Evolutionary conservation across 2,113 vertebrate genomes (phyloP).

Genomic region (Peromyscus polionotus): DNA sequence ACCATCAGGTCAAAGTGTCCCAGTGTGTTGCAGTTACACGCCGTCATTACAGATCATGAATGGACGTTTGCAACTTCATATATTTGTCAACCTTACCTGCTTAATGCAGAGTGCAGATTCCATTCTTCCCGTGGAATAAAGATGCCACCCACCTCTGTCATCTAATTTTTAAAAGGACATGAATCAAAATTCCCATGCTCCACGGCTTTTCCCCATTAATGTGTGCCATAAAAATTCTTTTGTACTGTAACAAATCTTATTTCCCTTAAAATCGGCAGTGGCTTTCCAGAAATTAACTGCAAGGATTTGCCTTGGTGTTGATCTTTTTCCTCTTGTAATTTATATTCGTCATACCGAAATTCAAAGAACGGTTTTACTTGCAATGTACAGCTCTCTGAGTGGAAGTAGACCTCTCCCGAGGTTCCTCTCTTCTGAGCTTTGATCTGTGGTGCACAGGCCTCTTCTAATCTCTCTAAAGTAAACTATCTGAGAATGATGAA

Average conservation of each 20-base stretch:
- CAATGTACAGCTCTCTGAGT: not conserved
- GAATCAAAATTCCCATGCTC: not conserved
- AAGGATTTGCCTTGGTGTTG: not conserved
- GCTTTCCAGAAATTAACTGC: not conserved
- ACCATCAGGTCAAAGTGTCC: not conserved
- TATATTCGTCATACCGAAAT: not conserved
- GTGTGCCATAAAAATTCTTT: not conserved
- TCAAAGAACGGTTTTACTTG: not conserved
- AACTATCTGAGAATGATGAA: not conserved
- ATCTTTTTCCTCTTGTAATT: not conserved
- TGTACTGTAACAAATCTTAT: not conserved
- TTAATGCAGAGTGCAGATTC: not conserved
- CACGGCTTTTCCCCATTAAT: not conserved
- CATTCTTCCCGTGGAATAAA: not conserved
- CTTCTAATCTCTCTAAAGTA: slow-evolving; percentile 23
- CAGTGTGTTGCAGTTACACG: too few relatives aligned
- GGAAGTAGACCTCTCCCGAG: not conserved
- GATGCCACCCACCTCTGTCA: not conserved
- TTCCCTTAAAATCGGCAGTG: slow-evolving; percentile 13
- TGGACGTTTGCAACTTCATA: slow-evolving; percentile 40
- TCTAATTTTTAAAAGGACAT: not conserved
- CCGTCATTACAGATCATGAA: not conserved
- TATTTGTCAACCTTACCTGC: not conserved
- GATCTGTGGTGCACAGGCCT: slow-evolving; percentile 9
- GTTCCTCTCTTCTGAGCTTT: not conserved